These are phyloP conservation scores for Subacronicta megacephala DNA, from an alignment of 2,888 invertebrate genomes.

Conservation along the genomic window DNA sequence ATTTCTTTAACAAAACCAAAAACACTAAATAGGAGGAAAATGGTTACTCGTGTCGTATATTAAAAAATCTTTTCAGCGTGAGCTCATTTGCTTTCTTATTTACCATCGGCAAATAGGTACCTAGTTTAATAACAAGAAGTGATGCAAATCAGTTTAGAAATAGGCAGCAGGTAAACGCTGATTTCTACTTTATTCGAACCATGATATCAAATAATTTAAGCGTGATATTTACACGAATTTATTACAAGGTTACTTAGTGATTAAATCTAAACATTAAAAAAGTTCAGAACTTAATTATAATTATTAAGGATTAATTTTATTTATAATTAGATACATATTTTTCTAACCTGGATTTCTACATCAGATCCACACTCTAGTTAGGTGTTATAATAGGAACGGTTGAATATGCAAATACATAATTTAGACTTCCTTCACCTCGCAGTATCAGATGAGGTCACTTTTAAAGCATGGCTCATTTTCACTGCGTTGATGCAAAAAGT, in stretches of 20 bases:
- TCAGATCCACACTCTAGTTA: neutral
- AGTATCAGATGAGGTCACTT: neutral
- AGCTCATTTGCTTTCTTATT: neutral
- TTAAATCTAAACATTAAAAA: slow-evolving; percentile 4
- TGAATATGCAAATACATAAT: neutral
- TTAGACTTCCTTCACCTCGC: neutral
- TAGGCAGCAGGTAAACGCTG: neutral
- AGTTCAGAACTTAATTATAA: no score
- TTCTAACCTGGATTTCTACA: neutral
- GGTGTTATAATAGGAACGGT: neutral
- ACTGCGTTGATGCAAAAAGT: neutral
- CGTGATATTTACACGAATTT: slow-evolving; percentile 24
- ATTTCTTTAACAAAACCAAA: neutral
- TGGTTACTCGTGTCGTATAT: neutral
- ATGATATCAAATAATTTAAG: slow-evolving; percentile 1
- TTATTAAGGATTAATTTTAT: slow-evolving; percentile 4
- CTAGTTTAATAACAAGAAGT: slow-evolving; percentile 1
- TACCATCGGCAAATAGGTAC: no score
- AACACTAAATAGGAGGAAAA: slow-evolving; percentile 12
- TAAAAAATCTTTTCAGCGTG: neutral
- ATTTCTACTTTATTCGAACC: slow-evolving; percentile 11
- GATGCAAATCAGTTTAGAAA: slow-evolving; percentile 5
- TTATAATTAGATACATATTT: no score
- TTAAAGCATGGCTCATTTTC: neutral
- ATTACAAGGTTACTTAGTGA: slow-evolving; percentile 5